Evolutionary conservation across 2,113 vertebrate genomes (phyloP), one percentile per base, ranked within the genome.

Genomic region (Donacobius atricapilla): DNA sequence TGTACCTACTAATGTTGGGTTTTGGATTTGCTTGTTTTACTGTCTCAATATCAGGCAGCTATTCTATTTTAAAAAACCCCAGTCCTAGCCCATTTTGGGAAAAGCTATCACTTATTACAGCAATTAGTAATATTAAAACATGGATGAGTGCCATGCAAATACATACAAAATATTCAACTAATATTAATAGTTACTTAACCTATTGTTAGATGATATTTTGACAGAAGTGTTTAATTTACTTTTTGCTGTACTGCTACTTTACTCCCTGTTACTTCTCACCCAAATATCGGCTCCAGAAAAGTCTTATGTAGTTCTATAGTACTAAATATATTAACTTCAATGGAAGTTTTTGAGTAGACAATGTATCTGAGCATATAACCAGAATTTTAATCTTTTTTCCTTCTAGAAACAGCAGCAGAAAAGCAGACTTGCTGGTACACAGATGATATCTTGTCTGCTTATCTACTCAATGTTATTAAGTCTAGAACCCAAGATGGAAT

Each of bases 391-490:
- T 89, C 9, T n/a, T 66, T 83, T 68, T 68, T 78, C 65, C 40
- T 93, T 90, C 70, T 61, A 88, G 94, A 94, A 88, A 78, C 47
- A 87, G 80, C 87, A 80, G n/a, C 82, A 89, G 75, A 93, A 44
- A 89, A 94, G 72, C 73, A 56, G 83, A 33, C 91, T 42, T 83
- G 72, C 82, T 72, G 72, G 69, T 64, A 91, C 66, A 51, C 33
- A 94, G 97, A 98, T 93, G 35, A 35, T 94, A 97, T 60, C 95
- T 96, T 82, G 71, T 81, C 63, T 53, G 86, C 95, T 97, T 97
- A 98, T 98, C 97, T 96, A 63, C 13, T 73, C 87, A 47, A 39
- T 85, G 69, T 98, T 98, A 98, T 97, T 98, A 98, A 96, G 86
- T 88, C 78, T 86, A 92, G 96, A 91, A 94, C 56, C 60, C 77